Evolutionary conservation across 1,140 invertebrate species (phyloP).

Genomic region (Diprion similis): DNA sequence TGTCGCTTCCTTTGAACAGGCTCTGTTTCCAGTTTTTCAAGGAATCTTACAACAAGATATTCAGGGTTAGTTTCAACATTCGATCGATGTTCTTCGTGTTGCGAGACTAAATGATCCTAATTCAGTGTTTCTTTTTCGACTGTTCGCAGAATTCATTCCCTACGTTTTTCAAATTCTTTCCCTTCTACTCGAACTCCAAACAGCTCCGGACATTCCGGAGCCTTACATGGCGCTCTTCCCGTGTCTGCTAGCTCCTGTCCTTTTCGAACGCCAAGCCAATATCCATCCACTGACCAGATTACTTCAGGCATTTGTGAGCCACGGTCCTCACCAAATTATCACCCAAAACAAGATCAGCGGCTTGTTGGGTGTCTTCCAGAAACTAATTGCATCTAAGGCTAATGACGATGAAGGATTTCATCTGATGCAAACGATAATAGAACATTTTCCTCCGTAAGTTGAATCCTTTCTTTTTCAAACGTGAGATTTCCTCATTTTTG

Average conservation of each 20-base stretch:
- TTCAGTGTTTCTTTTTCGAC: slow-evolving; percentile 13
- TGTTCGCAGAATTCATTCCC: slow-evolving; percentile 88
- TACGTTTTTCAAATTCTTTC: slow-evolving; percentile 98
- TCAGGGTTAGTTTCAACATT: slow-evolving; percentile 68
- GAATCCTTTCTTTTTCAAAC: slow-evolving; percentile 9
- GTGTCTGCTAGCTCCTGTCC: slow-evolving; percentile 82
- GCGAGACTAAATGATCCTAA: slow-evolving; percentile 14
- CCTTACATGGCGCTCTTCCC: slow-evolving; percentile 91
- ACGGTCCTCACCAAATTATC: slow-evolving; percentile 78
- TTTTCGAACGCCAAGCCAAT: slow-evolving; percentile 94
- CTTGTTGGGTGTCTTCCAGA: slow-evolving; percentile 94
- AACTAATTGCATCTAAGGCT: slow-evolving; percentile 92
- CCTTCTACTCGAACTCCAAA: slow-evolving; percentile 85
- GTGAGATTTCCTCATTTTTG: background rate
- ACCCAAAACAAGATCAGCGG: slow-evolving; percentile 75
- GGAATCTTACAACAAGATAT: slow-evolving; percentile 92
- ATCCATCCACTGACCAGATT: slow-evolving; percentile 90
- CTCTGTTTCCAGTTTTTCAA: slow-evolving; percentile 92
- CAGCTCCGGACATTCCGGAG: slow-evolving; percentile 68
- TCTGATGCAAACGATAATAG: slow-evolving; percentile 84
- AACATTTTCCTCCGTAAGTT: slow-evolving; percentile 76
- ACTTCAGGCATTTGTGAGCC: slow-evolving; percentile 83
- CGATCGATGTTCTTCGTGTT: slow-evolving; percentile 20
- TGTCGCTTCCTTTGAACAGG: slow-evolving; percentile 89
- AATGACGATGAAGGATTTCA: slow-evolving; percentile 98